Evolutionary conservation across 2,888 invertebrate species (phyloP), one percentile per base, ranked within the genome.

Genomic region (Limnephilus auricula): DNA sequence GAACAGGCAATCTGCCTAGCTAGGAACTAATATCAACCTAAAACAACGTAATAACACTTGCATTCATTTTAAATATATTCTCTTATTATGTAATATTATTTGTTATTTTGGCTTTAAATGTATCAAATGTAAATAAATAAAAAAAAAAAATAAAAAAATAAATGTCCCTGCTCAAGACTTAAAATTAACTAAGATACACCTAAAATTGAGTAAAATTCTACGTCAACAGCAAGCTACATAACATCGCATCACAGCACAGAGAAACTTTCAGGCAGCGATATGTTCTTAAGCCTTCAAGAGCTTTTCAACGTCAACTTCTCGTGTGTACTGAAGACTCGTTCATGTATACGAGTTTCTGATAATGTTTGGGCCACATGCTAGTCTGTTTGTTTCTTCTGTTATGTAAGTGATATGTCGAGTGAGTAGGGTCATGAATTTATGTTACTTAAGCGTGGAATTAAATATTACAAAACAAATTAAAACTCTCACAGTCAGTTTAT

Each of bases 231-330:
- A 25, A 65, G n/a, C 9, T 9, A 18, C 50, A 50, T 50, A 25
- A 5, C 31, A 80, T 32, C 31, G 31, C 80, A 31, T 80, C 80
- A 9, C 31, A 31, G 31, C 80, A 80, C 31, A 80, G 80, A 15
- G 31, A 80, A 80, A 80, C 31, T 80, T 80, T 80, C 31, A 31
- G 80, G 31, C 30, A 80, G 80, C 18, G 80, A 80, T 80, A 80
- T 5, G 80, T 80, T 80, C 80, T 31, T 80, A 80, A 80, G 80
- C 80, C 65, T 80, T 30, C 80, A 32, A 32, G 80, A 80, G 80
- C 80, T 80, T 80, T 31, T 32, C 9, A 32, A 80, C 31, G 65
- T 65, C 65, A 65, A n/a, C 65, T 65, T 65, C 65, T 65, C 65
- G 65, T 18, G 65, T 65, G 65, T 65, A 65, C 25, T 65, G 65